These are phyloP conservation scores for Chloroceryle aenea DNA, from an alignment of 2,113 vertebrate species.

Conservation along the genomic window DNA sequence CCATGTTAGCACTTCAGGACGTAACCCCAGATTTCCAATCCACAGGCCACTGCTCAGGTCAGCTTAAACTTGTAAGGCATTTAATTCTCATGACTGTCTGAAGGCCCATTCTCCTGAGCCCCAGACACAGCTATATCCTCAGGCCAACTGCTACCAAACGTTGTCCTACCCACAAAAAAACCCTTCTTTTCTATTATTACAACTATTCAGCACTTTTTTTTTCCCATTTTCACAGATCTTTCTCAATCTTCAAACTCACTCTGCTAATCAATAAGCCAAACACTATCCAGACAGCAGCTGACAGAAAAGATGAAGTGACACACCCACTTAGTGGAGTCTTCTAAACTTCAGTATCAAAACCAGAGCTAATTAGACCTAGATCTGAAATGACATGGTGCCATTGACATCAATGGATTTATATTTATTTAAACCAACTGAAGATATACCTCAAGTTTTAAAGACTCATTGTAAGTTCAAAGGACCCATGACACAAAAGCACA, in stretches of 20 bases:
- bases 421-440: background rate
- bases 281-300: background rate
- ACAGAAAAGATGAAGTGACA: background rate
- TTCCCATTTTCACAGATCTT: background rate
- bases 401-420: background rate
- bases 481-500: background rate
- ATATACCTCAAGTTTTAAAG: background rate
- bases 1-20: background rate
- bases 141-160: background rate
- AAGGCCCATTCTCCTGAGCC: background rate
- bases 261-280: background rate
- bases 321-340: background rate
- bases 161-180: background rate
- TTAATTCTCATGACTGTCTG: background rate
- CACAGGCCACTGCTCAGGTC: background rate
- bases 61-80: background rate
- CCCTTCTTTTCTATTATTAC: background rate
- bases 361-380: background rate
- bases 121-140: background rate
- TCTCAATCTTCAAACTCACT: background rate
- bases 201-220: background rate
- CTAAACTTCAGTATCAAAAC: background rate
- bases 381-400: background rate
- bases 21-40: background rate
- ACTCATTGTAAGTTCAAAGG: background rate